These are phyloP conservation scores for Sceloporus undulatus DNA, from an alignment of 2,113 vertebrate species.

Conservation along the genomic window DNA sequence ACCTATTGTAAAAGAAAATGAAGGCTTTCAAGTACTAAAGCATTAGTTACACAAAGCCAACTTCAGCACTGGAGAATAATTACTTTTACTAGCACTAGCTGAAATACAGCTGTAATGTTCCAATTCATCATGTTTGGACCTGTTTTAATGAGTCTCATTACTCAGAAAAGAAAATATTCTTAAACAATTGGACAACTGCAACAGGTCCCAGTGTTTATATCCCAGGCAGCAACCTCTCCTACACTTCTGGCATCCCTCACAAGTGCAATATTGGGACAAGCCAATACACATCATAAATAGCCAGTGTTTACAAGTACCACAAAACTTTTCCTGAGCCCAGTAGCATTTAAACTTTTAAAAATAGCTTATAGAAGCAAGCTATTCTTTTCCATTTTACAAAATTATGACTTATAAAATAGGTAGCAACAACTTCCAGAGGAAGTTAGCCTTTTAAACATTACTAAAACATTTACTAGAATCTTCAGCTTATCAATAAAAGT, in stretches of 20 bases:
- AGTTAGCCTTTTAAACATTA: slow-evolving; percentile 55
- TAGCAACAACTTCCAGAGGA: neutral
- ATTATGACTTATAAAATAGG: slow-evolving; percentile 46
- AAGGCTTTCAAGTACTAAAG: slow-evolving; percentile 52
- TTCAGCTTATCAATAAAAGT: slow-evolving; percentile 64
- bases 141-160: slow-evolving; percentile 65
- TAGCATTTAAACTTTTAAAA: neutral
- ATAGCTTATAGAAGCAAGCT: slow-evolving; percentile 45
- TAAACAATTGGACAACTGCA: slow-evolving; percentile 46
- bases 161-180: slow-evolving; percentile 61
- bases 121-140: slow-evolving; percentile 57
- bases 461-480: slow-evolving; percentile 38
- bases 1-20: slow-evolving; percentile 32
- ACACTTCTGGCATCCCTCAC: slow-evolving; percentile 39
- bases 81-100: slow-evolving; percentile 45
- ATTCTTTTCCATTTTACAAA: slow-evolving; percentile 52
- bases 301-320: slow-evolving; percentile 33
- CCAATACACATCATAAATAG: slow-evolving; percentile 57
- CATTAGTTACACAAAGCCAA: slow-evolving; percentile 17
- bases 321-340: slow-evolving; percentile 54
- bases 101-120: slow-evolving; percentile 48
- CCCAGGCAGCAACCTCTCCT: slow-evolving; percentile 40
- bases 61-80: slow-evolving; percentile 48
- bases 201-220: slow-evolving; percentile 45
- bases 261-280: slow-evolving; percentile 66